A percentile compares a stretch with the other conserved stretches of the same genome.
These are phyloP conservation scores for Coranthus polyacanthus DNA, from an alignment of 2,797 vertebrate genomes.

Conservation along the genomic window DNA sequence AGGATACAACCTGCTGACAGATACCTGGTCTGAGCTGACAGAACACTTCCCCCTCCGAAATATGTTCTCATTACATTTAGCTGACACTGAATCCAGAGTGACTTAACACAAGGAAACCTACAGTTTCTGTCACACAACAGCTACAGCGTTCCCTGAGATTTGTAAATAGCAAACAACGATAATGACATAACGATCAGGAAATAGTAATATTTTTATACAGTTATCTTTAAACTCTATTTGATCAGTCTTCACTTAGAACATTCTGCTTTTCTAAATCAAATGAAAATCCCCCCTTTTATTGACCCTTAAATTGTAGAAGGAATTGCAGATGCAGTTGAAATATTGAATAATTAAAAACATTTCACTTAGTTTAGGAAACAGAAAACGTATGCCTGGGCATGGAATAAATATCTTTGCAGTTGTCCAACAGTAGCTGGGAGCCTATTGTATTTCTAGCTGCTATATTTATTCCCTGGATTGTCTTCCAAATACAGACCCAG, in stretches of 20 bases:
- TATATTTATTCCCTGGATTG: conserved; percentile 49
- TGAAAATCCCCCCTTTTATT: background rate
- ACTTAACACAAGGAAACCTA: conserved; percentile 25
- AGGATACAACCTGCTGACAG: conserved; percentile 78
- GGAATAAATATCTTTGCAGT: conserved; percentile 23
- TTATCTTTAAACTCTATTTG: too few relatives aligned
- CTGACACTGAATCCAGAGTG: conserved; percentile 47
- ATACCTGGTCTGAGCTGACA: conserved; percentile 79
- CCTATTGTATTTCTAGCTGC: conserved; percentile 33
- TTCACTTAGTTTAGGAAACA: conserved; percentile 5
- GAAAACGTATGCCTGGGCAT: background rate
- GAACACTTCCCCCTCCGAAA: conserved; percentile 74
- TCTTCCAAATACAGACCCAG: conserved; percentile 25
- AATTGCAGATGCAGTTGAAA: background rate
- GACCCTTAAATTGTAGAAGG: background rate
- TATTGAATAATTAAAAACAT: background rate
- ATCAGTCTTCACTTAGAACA: too few relatives aligned
- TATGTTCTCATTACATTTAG: conserved; percentile 56
- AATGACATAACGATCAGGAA: too few relatives aligned
- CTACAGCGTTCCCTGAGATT: background rate
- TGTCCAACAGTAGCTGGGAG: conserved; percentile 30
- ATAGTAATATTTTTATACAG: too few relatives aligned
- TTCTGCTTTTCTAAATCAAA: too few relatives aligned
- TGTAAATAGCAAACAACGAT: too few relatives aligned
- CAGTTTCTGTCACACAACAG: conserved; percentile 12